Percentiles rank a stretch among this genome's conserved stretches.
These are phyloP conservation scores for Selenia dentaria DNA, from an alignment of 2,888 invertebrate species.

Conservation along the genomic window DNA sequence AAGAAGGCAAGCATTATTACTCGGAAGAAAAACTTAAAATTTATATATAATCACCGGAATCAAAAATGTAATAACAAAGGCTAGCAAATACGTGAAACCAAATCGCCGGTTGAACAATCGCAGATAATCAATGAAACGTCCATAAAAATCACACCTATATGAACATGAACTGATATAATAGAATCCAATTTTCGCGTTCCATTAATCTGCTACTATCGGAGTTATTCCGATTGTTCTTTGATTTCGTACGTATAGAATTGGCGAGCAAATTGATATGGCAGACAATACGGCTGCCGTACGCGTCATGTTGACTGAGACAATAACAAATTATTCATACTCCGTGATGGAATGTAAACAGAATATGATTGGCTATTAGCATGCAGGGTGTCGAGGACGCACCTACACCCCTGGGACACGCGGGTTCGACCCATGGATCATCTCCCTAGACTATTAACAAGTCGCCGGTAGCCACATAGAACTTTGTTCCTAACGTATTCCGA, in stretches of 20 bases:
- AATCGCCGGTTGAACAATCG: conserved; percentile 7
- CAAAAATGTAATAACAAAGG: no score
- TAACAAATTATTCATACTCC: conserved; percentile 83
- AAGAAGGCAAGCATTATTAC: neutral
- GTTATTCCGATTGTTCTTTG: conserved; percentile 61
- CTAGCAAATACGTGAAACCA: conserved; percentile 1
- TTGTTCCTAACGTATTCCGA: conserved; percentile 76
- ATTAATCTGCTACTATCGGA: conserved; percentile 64
- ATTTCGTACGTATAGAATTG: conserved; percentile 54
- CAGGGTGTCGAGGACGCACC: conserved; percentile 57
- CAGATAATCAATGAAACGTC: conserved; percentile 29
- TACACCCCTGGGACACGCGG: conserved; percentile 56
- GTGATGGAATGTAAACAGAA: conserved; percentile 84
- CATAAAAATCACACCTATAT: conserved; percentile 44
- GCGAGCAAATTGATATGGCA: conserved; percentile 72
- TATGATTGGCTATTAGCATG: conserved; percentile 84
- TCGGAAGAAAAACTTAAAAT: no score
- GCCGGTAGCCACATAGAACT: conserved; percentile 71
- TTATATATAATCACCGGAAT: no score
- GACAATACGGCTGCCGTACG: conserved; percentile 72
- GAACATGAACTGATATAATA: conserved; percentile 51
- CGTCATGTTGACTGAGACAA: conserved; percentile 77
- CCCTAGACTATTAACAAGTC: conserved; percentile 76
- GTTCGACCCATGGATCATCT: conserved; percentile 63
- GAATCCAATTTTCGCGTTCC: conserved; percentile 68